Evolutionary conservation across 2,797 vertebrate genomes (phyloP).

Genomic region (Paratrypauchen microcephalus): DNA sequence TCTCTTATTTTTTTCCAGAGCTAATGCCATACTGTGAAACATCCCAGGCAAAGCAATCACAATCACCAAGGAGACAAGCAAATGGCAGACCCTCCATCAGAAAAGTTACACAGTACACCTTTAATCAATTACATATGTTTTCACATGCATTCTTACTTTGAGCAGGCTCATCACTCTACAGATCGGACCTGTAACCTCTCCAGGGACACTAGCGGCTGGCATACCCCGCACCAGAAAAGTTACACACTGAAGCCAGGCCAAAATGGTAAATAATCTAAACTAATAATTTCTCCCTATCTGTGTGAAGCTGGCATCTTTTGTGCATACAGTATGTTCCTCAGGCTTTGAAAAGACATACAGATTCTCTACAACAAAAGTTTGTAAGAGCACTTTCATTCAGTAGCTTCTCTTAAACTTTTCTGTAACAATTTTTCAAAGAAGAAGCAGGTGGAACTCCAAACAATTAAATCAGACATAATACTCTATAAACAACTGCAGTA

Average conservation of each 20-base stretch:
- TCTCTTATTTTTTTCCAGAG: too few relatives aligned
- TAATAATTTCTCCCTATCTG: background rate
- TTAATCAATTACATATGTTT: too few relatives aligned
- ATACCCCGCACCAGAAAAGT: background rate
- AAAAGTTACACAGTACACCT: too few relatives aligned
- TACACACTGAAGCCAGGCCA: background rate
- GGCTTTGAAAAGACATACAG: background rate
- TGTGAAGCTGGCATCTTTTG: too few relatives aligned
- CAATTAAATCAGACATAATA: background rate
- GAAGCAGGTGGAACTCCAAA: background rate
- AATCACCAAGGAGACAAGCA: too few relatives aligned
- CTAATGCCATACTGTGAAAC: too few relatives aligned
- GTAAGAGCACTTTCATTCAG: background rate
- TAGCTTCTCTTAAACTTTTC: background rate
- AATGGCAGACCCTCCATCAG: too few relatives aligned
- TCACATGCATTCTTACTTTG: too few relatives aligned
- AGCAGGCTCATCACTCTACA: too few relatives aligned
- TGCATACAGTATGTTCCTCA: too few relatives aligned
- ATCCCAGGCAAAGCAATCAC: too few relatives aligned
- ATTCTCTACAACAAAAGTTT: background rate
- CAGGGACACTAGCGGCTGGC: background rate
- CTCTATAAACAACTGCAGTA: background rate
- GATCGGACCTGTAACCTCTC: background rate
- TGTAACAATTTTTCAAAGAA: background rate
- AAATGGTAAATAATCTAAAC: background rate